Conservation (phyloP, 2,888 invertebrate genomes). For the Acrocyrtus sp. region DNA sequence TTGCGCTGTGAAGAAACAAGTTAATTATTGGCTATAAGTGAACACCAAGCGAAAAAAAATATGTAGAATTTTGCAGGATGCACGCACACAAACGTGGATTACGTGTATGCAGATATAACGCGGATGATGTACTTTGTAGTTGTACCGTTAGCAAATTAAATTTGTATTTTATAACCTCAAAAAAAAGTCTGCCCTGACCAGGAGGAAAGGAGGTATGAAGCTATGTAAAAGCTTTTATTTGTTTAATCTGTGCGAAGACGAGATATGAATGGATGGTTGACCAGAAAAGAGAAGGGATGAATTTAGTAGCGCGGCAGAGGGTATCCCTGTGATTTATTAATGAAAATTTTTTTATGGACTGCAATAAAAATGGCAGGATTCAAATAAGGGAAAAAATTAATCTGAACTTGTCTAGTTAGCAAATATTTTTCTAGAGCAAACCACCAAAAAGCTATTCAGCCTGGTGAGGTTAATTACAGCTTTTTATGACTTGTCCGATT, state of each 20-base stretch:
- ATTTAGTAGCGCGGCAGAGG: not conserved
- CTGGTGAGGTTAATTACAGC: no score
- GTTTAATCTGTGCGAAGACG: not conserved
- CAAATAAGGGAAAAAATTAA: no score
- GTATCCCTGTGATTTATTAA: not conserved
- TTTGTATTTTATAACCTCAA: not conserved
- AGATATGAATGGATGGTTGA: not conserved
- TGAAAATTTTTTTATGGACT: no score
- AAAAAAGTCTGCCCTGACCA: not conserved
- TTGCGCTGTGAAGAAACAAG: not conserved
- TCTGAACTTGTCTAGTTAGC: no score
- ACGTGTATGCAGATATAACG: not conserved
- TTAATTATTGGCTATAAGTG: not conserved
- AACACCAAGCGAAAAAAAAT: not conserved
- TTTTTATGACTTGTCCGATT: no score
- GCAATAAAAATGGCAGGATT: no score
- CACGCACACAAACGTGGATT: not conserved
- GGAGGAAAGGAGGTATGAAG: not conserved
- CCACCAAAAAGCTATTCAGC: no score
- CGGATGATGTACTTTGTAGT: not conserved
- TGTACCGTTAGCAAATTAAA: not conserved
- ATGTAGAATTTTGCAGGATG: not conserved
- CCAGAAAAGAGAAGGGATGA: not conserved
- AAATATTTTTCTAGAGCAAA: no score
- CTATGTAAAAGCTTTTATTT: not conserved